Base-by-base conservation (phyloP, 2,797 vertebrate genomes). In the Phalloptychus januarius region DNA sequence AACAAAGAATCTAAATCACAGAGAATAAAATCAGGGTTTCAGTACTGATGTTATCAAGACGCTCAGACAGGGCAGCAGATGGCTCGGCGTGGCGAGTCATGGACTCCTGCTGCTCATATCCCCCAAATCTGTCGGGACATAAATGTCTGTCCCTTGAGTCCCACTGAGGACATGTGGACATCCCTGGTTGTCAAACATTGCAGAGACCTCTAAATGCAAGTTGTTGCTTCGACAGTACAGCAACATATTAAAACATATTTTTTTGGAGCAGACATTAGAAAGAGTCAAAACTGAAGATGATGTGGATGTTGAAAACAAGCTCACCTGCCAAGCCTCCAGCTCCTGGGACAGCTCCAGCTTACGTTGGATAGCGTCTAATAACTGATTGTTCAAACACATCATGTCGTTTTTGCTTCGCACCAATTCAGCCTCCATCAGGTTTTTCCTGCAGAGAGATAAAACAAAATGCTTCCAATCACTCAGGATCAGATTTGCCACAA, bases 271-370 rank as follows among this genome's bases (percentile, higher is more conserved):
- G 65, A 69, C 65, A 15, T 69, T 25, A 31, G 13, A 28, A 71
- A 71, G 42, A 71, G 40, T 70, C 6, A 44, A 44, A 70, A 15
- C 25, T 44, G 38, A n/a, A 63, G 28, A 63, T 1, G 12, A 4
- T 2, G 4, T 31, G 28, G 11, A 4, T 1, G 10, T 28, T 31
- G 31, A 23, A 69, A 31, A 13, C 33, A 25, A 31, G 11, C 88
- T 71, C 76, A 97, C 97, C 97, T 97, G 96, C 97, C 97, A 97
- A 85, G 96, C 96, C 84, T 97, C 97, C 88, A 97, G 94, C 76
- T 97, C 97, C 93, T 97, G 96, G 6, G 94, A 95, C 83, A 97
- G 94, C 85, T 96, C 95, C 85, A 97, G 95, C 90, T 97, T 97
- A 40, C 96, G 96, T 77, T 97, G 95, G 74, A 97, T 94, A 84